phyloP scores from a whole-genome alignment of 2,888 invertebrate genomes.

The Volucella zonaria region DNA sequence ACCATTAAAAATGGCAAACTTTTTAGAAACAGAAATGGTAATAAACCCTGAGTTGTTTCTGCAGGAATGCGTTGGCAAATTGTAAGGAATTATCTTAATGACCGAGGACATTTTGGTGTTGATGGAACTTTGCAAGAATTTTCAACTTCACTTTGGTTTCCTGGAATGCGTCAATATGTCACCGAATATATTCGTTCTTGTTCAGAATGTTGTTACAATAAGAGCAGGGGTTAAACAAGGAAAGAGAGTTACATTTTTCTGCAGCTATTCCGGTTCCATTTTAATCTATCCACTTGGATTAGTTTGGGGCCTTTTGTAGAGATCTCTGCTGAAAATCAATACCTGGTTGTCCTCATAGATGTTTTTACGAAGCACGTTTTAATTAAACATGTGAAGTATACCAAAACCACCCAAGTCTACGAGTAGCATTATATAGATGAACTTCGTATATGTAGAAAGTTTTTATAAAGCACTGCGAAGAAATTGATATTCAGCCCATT shows the following conservation, averaged over 20 bases:
- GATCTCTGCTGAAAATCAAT: background rate
- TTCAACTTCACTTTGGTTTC: constrained; percentile 79
- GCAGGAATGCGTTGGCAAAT: constrained; percentile 46
- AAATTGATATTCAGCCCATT: too few species aligned
- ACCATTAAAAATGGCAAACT: constrained; percentile 3
- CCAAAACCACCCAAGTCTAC: too few species aligned
- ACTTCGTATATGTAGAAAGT: too few species aligned
- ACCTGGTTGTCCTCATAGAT: too few species aligned
- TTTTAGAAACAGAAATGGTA: background rate
- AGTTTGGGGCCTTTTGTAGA: background rate
- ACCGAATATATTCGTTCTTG: constrained; percentile 80
- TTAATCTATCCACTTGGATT: constrained; percentile 37
- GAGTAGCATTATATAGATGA: too few species aligned
- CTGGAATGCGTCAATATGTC: constrained; percentile 78
- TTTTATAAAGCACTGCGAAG: too few species aligned
- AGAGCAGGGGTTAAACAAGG: constrained; percentile 51
- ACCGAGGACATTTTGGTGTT: constrained; percentile 43
- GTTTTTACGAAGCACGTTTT: too few species aligned
- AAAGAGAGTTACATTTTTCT: constrained; percentile 69
- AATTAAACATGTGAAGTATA: too few species aligned
- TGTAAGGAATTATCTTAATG: constrained; percentile 38
- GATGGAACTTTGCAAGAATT: constrained; percentile 42
- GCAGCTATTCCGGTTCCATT: constrained; percentile 65
- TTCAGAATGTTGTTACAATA: constrained; percentile 79
- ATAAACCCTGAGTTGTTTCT: constrained; percentile 39